Conservation (phyloP, 1,140 invertebrate genomes). For the Mycetomoellerius zeteki region DNA sequence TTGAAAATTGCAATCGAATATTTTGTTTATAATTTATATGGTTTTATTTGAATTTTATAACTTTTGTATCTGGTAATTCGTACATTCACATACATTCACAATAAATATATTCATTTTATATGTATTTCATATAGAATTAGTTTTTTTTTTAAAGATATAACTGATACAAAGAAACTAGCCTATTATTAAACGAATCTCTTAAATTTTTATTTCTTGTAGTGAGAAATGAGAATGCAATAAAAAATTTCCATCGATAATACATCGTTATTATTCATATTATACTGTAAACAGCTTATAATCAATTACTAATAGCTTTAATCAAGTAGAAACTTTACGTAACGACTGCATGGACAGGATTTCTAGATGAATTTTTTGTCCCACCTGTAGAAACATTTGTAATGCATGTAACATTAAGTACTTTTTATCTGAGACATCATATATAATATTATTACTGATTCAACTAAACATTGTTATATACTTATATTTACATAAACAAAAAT, state of each 20-base stretch:
- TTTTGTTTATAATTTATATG: not conserved
- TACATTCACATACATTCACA: not conserved
- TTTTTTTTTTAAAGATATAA: slow-evolving; percentile 7
- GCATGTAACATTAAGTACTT: not conserved
- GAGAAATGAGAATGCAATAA: not conserved
- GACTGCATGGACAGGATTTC: not conserved
- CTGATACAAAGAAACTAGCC: not conserved
- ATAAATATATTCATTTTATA: not conserved
- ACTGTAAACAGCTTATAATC: not conserved
- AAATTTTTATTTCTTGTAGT: not conserved
- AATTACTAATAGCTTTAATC: slow-evolving; percentile 1
- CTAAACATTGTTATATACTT: not conserved
- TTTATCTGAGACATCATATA: not conserved
- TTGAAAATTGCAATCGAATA: not conserved
- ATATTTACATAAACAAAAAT: not conserved
- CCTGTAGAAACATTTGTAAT: not conserved
- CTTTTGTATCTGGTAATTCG: not conserved
- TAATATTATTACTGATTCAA: not conserved
- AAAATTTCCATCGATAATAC: not conserved
- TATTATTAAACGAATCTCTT: not conserved
- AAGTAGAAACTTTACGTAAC: slow-evolving; percentile 17
- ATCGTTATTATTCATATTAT: slow-evolving; percentile 9
- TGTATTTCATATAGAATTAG: too few relatives aligned
- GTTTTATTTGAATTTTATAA: not conserved
- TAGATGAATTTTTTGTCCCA: not conserved